These are phyloP conservation scores for Vulpes vulpes DNA, from an alignment of 2,113 vertebrate genomes.

Conservation along the genomic window DNA sequence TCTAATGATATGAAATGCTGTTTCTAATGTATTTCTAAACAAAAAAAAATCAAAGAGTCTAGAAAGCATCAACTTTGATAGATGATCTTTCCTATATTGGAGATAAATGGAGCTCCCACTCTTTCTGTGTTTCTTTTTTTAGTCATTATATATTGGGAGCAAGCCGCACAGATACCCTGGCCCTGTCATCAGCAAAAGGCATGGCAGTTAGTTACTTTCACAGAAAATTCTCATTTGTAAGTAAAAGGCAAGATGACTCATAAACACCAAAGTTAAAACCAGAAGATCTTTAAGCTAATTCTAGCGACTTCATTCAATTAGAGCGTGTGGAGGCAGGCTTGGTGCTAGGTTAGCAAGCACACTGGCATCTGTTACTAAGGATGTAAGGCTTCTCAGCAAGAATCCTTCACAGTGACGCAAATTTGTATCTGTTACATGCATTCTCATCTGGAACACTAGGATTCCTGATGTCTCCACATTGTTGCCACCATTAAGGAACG, in stretches of 20 bases:
- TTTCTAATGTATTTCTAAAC: not conserved
- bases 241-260: constrained; percentile 47
- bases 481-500: not conserved
- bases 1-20: not conserved
- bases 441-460: not conserved
- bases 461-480: not conserved
- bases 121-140: not conserved
- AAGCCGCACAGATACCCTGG: not conserved
- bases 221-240: constrained; percentile 32
- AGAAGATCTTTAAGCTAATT: constrained; percentile 32
- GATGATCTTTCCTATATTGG: not conserved
- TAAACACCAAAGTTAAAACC: not conserved
- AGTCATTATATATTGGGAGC: not conserved
- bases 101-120: not conserved
- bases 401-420: not conserved
- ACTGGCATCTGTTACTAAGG: not conserved
- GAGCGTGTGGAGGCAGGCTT: not conserved
- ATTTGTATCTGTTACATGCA: not conserved
- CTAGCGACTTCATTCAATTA: constrained; percentile 37
- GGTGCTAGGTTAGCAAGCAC: not conserved
- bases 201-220: constrained; percentile 24
- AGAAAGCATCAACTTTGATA: not conserved
- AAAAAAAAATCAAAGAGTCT: not conserved
- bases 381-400: not conserved
- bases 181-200: not conserved